Evolutionary conservation across 2,888 invertebrate species (phyloP), one percentile per base, ranked within the genome.

Genomic region (Buathra laborator): DNA sequence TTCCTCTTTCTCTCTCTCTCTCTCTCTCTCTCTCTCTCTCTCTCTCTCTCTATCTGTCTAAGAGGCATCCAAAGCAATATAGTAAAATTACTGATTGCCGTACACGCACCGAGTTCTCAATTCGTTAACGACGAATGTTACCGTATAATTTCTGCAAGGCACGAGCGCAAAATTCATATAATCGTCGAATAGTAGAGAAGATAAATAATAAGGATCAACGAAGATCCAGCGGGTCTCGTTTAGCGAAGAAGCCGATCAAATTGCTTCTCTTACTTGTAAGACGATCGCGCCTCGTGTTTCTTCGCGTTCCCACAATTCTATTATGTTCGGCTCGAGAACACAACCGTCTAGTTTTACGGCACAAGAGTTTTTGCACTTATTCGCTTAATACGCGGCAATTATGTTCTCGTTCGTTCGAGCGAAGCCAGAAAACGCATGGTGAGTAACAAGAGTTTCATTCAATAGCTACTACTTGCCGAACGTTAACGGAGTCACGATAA

Each of bases 241-340:
- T 71, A 81, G 24, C 72, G 72, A 76, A 81, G 74, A 84, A 75
- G 19, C 76, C 72, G 84, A 81, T 84, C 84, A 19, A 75, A 78
- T 84, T 81, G 81, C 84, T 16, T 14, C 68, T 78, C 68, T 32
- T 62, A 19, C 56, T 62, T 56, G 84, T 78, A 78, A 81, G 68
- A 81, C 74, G 74, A 75, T 78, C 77, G 74, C 78, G 77, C 74
- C 68, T 53, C 67, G 72, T 66, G 43, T 46, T 80, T 37, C 74
- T 70, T 74, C 71, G 43, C 79, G 81, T 90, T 90, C 89, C 90
- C 90, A 90, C 90, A 89, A 89, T 88, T 90, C 87, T 89, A 88
- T 90, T 89, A 88, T 87, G 76, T 64, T 24, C 85, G 64, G 82
- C 46, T 56, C 75, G 86, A 79, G 75, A 53, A 83, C 32, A 68